A percentile compares a stretch with the other conserved stretches of the same genome.
Conservation (phyloP, 2,888 invertebrate species). For the Lithophane leautieri region DNA sequence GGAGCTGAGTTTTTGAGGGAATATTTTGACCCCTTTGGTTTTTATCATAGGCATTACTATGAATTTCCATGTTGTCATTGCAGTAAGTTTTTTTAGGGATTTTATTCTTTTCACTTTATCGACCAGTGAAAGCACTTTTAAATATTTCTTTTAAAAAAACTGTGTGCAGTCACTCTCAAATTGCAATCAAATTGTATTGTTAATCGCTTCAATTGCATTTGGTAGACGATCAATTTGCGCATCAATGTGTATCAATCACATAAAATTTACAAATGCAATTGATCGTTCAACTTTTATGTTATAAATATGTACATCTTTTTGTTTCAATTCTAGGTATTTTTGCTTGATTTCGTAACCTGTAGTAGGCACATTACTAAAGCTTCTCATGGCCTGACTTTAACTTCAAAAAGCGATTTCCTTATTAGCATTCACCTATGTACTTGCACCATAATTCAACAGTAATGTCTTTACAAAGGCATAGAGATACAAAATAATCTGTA, state of each 20-base stretch:
- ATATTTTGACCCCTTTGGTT: neutral
- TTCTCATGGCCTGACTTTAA: neutral
- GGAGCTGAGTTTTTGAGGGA: neutral
- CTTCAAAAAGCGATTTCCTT: neutral
- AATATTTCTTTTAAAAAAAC: neutral
- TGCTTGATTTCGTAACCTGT: neutral
- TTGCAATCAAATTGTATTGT: no score
- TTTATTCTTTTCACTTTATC: neutral
- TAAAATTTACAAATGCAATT: no score
- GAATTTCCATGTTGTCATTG: neutral
- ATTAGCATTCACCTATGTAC: constrained; percentile 22
- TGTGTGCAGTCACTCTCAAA: neutral
- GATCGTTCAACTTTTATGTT: no score
- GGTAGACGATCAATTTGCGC: no score
- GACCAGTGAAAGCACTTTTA: neutral
- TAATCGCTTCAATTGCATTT: no score
- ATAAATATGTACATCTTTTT: neutral
- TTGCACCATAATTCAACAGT: constrained; percentile 28
- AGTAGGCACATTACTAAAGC: neutral
- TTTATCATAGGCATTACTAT: neutral
- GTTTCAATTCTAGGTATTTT: neutral
- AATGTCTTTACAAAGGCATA: constrained; percentile 19
- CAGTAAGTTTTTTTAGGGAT: neutral
- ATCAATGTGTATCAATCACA: no score
- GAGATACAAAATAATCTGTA: constrained; percentile 59